phyloP scores from a whole-genome alignment of 2,888 invertebrate species.

The Phyllotreta cruciferae region DNA sequence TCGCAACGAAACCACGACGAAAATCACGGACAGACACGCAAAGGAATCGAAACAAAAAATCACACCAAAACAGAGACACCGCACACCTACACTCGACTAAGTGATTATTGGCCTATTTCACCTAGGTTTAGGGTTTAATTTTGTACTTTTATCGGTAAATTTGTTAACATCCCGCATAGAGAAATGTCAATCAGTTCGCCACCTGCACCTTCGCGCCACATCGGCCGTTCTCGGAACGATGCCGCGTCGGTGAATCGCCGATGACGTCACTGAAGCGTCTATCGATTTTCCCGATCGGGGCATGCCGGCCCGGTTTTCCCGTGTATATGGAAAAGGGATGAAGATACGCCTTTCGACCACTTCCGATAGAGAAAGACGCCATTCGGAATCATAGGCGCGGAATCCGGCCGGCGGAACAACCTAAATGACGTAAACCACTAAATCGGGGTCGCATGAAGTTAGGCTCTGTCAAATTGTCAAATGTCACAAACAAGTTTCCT shows the following conservation, averaged over 20 bases:
- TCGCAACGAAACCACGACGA: constrained; percentile 16
- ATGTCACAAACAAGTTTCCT: too few relatives aligned
- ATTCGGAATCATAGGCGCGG: constrained; percentile 18
- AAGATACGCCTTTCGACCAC: constrained; percentile 27
- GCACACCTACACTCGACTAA: constrained; percentile 23
- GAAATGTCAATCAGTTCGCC: constrained; percentile 61
- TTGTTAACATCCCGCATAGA: constrained; percentile 56
- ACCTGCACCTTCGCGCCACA: constrained; percentile 57
- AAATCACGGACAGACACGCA: background rate
- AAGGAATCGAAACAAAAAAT: constrained; percentile 8
- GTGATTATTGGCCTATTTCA: constrained; percentile 9
- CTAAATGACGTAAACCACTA: background rate
- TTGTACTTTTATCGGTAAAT: constrained; percentile 47
- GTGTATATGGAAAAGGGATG: constrained; percentile 41
- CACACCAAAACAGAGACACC: constrained; percentile 1
- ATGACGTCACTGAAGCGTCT: constrained; percentile 59
- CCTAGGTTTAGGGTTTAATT: constrained; percentile 37
- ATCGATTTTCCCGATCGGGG: constrained; percentile 57
- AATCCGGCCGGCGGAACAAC: background rate
- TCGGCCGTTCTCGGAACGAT: constrained; percentile 55
- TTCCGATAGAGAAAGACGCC: constrained; percentile 44
- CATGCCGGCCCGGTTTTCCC: constrained; percentile 50
- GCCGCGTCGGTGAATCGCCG: constrained; percentile 56
- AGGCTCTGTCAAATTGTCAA: too few relatives aligned
- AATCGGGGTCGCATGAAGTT: too few relatives aligned